Evolutionary conservation across 2,113 vertebrate species (phyloP).

Genomic region (Eurystomus gularis): DNA sequence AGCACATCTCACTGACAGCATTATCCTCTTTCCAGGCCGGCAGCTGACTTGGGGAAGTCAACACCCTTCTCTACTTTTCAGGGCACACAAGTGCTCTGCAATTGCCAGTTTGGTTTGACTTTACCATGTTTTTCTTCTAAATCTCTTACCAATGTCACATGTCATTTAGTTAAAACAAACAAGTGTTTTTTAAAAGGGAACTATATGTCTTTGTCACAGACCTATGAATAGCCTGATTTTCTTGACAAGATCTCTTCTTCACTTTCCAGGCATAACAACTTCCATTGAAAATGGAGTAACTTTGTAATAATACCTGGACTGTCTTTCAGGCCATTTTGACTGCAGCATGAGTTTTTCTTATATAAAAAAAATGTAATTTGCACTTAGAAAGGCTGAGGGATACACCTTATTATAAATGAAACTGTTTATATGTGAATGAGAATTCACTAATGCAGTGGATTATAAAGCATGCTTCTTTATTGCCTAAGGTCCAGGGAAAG

Average conservation of each 20-base stretch:
- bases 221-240: not conserved
- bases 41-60: not conserved
- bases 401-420: not conserved
- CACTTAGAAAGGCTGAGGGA: constrained; percentile 2
- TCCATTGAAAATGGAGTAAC: not conserved
- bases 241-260: not conserved
- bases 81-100: not conserved
- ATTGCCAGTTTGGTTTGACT: not conserved
- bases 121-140: not conserved
- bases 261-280: not conserved
- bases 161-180: not conserved
- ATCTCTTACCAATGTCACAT: not conserved
- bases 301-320: not conserved
- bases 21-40: not conserved
- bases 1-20: not conserved
- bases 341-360: not conserved
- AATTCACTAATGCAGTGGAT: not conserved
- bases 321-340: constrained; percentile 6
- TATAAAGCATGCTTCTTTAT: not conserved
- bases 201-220: not conserved
- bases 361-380: not conserved
- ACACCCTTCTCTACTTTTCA: not conserved
- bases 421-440: not conserved
- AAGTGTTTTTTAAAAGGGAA: not conserved
- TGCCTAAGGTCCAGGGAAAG: not conserved